These are phyloP conservation scores for Pheucticus melanocephalus DNA, from an alignment of 2,113 vertebrate species.

Conservation along the genomic window DNA sequence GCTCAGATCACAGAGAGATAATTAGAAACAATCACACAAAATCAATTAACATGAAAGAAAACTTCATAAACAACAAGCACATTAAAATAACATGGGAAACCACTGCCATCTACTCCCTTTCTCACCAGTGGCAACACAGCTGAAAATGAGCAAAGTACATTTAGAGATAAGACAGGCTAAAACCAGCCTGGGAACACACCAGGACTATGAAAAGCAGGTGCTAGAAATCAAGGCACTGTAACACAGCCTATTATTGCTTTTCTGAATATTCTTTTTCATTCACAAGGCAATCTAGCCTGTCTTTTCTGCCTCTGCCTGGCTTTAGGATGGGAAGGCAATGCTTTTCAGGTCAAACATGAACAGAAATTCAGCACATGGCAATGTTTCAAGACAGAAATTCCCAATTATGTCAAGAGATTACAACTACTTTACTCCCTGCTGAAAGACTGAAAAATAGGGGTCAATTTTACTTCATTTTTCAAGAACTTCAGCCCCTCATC, in stretches of 20 bases:
- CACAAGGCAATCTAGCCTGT: not conserved
- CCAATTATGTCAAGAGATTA: not conserved
- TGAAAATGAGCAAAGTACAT: not conserved
- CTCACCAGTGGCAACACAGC: not conserved
- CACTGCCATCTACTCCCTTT: not conserved
- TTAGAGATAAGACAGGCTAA: not conserved
- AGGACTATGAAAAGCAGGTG: not conserved
- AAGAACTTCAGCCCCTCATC: not conserved
- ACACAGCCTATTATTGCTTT: not conserved
- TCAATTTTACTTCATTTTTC: not conserved
- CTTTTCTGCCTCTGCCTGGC: not conserved
- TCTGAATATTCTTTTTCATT: not conserved
- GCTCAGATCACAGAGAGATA: not conserved
- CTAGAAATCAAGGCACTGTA: accelerated
- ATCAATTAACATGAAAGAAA: not conserved
- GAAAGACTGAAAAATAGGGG: not conserved
- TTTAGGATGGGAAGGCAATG: not conserved
- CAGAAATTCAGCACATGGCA: not conserved
- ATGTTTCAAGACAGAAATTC: not conserved
- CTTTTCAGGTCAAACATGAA: not conserved
- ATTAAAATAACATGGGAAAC: not conserved
- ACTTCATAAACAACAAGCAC: not conserved
- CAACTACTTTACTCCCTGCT: not conserved
- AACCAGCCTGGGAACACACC: not conserved
- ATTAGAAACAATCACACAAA: not conserved